Base-by-base conservation (phyloP, 1,140 invertebrate genomes). In the Achroia grisella region DNA sequence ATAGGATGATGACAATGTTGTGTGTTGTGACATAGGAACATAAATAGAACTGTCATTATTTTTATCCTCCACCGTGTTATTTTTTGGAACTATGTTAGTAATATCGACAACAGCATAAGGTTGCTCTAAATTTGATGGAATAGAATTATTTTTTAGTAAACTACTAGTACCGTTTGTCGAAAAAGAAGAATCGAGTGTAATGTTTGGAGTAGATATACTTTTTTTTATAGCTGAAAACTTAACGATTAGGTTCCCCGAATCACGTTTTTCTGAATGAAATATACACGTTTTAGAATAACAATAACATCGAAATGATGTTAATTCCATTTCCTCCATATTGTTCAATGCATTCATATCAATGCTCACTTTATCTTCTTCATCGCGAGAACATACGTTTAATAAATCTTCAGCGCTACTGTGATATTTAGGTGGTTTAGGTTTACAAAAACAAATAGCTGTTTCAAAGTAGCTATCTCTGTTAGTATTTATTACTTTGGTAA, bases 361-460 rank as follows among this genome's bases (percentile, higher is more conserved):
- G 9, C 42, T 48, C 5, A 77, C 75, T 44, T 68, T 63, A 17
- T 53, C 63, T 48, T 81, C 69, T 42, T 62, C 35, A 34, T 54
- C 46, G 41, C 70, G 52, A 42, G 46, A 34, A 27, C 44, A 41
- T 11, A 73, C 55, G 32, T 78, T 66, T 57, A 80, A 59, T 42
- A 86, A 63, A 55, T 86, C 79, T 59, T 86, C 82, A 14, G 78
- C 79, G 47, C 82, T 86, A 37, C 56, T 82, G 37, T 86, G 78
- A 55, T 68, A 58, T 51, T 86, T 83, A 4, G 62, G 59, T 23
- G 65, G 69, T 46, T 52, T 63, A 8, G 74, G 74, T 41, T 63
- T 73, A 65, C 84, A 87, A 57, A 86, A 86, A 46, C 84, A 87
- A 34, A 86, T 83, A 10, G 71, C 78, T 9, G 79, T 84, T 63